Percentiles rank a stretch among this genome's conserved stretches.
Conservation (phyloP, 1,140 invertebrate genomes). For the Radopholus similis region DNA sequence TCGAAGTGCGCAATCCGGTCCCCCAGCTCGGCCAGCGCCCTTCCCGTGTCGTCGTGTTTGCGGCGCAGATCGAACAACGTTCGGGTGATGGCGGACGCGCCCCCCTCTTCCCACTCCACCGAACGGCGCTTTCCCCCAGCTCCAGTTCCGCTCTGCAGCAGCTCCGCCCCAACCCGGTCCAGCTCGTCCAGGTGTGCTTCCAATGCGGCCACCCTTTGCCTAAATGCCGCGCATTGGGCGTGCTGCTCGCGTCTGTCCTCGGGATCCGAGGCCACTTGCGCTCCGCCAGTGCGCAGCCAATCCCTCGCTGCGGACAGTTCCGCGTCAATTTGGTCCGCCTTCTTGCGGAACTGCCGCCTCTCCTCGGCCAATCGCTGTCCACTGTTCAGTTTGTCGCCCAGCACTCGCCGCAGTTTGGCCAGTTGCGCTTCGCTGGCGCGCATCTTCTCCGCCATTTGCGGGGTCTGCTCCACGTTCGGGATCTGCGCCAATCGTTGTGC, state of each 20-base stretch:
- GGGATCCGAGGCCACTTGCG: background rate
- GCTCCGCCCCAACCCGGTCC: conserved; percentile 11
- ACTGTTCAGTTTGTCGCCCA: background rate
- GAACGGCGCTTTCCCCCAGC: conserved; percentile 11
- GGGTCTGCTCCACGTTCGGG: background rate
- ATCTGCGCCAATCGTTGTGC: background rate
- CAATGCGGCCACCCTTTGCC: background rate
- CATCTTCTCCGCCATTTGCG: background rate
- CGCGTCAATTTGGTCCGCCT: conserved; percentile 4
- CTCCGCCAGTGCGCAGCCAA: background rate
- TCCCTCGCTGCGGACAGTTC: conserved; percentile 1
- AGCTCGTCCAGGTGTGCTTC: conserved; percentile 17
- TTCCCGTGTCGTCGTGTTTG: conserved; percentile 2
- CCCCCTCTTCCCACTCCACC: background rate
- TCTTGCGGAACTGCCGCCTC: background rate
- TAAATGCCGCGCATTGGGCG: background rate
- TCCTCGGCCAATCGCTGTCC: background rate
- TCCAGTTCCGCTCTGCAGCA: conserved; percentile 7
- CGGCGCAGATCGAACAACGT: background rate
- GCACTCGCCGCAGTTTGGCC: background rate
- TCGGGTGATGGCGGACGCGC: background rate
- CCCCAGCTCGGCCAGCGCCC: background rate
- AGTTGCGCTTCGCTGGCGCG: background rate
- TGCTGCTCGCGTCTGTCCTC: background rate
- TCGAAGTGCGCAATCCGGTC: background rate